Base-by-base conservation (phyloP, 2,888 invertebrate genomes). In the Agrochola lychnidis region DNA sequence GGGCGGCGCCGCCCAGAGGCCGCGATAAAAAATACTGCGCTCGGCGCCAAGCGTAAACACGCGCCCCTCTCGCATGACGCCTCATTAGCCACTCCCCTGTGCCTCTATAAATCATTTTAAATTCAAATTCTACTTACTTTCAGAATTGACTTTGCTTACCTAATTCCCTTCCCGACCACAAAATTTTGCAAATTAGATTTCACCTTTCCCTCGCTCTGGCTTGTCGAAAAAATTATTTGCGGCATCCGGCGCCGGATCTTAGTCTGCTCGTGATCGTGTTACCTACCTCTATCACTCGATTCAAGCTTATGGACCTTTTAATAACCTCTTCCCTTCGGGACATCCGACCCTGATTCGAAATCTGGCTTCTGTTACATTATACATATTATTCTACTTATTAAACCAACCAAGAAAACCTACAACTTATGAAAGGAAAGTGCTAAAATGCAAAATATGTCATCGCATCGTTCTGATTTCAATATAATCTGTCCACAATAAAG, bases 51-150 rank as follows among this genome's bases (percentile, higher is more conserved):
- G 92, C 93, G 94, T 94, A 94, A 96, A 95, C 94, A 95, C 93
- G 94, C 94, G 95, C 95, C 95, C 96, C 96, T 94, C 94, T 95
- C 93, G 94, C 94, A 95, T 96, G 95, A 95, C 94, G 96, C 94
- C 96, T 96, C 96, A 96, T 96, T 96, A 96, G 96, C 95, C 95
- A 94, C 96, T 95, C 95, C 96, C 96, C 95, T 92, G 92, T 92
- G 92, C 94, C 91, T 95, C 94, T 94, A 96, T 96, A 96, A 96
- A 96, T 96, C 96, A 96, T 96, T 96, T 96, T 94, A 96, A 96
- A 96, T 96, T 96, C 95, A 95, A 96, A 96, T 96, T 96, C 92
- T 95, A 96, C 96, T 95, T 95, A 95, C 95, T 94, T 95, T 95
- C 91, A 94, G 94, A 95, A 96, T 96, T 95, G 94, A 95, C 95